Conservation (phyloP, 2,113 vertebrate species). For the Noctilio leporinus region DNA sequence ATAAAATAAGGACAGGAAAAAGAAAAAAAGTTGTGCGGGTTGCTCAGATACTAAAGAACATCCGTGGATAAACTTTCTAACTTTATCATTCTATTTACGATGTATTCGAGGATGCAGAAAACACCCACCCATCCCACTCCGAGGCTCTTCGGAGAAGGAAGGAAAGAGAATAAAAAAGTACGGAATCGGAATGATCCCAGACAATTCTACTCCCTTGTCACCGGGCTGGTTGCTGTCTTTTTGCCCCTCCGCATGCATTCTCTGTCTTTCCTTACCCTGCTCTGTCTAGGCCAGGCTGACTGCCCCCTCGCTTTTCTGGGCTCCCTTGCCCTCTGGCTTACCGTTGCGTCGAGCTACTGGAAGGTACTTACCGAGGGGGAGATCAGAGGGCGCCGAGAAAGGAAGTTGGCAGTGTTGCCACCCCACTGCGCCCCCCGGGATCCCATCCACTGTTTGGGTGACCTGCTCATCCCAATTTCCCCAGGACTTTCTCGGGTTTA, state of each 20-base stretch:
- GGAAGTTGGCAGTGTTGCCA: background rate
- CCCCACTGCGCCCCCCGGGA: background rate
- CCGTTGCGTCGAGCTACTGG: background rate
- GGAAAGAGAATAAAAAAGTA: background rate
- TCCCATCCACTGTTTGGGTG: background rate
- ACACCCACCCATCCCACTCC: background rate
- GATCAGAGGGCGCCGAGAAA: background rate
- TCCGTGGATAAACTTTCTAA: background rate
- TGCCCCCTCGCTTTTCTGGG: background rate
- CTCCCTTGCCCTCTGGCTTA: background rate
- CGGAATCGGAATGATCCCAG: background rate
- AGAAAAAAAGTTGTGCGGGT: background rate
- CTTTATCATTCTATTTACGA: background rate
- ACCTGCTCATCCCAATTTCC: background rate
- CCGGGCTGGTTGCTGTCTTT: background rate
- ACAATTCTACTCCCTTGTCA: background rate
- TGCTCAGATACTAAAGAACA: background rate
- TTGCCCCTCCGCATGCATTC: background rate
- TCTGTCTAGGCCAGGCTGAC: background rate
- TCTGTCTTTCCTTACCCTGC: background rate
- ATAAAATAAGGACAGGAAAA: too few relatives aligned
- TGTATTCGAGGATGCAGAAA: constrained; percentile 8
- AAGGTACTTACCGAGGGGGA: background rate
- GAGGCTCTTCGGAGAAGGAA: background rate
- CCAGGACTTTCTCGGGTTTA: background rate